Percentiles rank a stretch among this genome's conserved stretches.
phyloP scores from a whole-genome alignment of 1,140 invertebrate species.

The Aleiodes sp. region DNA sequence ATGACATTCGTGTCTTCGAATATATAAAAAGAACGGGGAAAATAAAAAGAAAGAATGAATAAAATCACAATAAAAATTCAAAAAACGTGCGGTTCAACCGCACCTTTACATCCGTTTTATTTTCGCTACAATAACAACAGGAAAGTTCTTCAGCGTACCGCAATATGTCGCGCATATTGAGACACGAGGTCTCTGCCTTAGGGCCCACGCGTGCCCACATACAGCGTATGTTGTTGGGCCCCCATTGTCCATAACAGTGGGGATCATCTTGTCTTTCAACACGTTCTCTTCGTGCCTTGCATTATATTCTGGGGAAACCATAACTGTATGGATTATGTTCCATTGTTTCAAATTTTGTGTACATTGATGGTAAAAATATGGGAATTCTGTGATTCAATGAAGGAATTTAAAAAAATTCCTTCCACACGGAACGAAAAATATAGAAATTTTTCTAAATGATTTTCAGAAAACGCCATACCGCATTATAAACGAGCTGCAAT shows the following conservation, averaged over 20 bases:
- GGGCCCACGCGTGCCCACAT: conserved; percentile 12
- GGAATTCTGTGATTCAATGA: no score
- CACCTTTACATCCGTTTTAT: conserved; percentile 16
- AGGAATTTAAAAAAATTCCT: no score
- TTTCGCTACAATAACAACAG: background rate
- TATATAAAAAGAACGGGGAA: background rate
- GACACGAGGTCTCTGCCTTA: background rate
- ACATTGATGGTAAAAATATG: no score
- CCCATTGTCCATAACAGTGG: conserved; percentile 5
- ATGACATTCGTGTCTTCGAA: background rate
- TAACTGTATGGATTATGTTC: background rate
- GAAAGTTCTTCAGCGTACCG: background rate
- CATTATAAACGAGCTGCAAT: no score
- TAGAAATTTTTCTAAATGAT: no score
- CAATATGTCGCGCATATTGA: conserved; percentile 20
- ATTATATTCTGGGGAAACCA: background rate
- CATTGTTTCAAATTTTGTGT: background rate
- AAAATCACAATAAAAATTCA: conserved; percentile 10
- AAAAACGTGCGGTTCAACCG: conserved; percentile 21
- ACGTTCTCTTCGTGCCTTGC: conserved; percentile 1
- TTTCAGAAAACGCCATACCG: no score
- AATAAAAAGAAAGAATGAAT: background rate
- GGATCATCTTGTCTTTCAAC: conserved; percentile 1
- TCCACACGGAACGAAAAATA: no score
- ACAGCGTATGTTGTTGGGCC: background rate